Evolutionary conservation across 2,888 invertebrate species (phyloP), one percentile per base, ranked within the genome.

Genomic region (Hemaris fuciformis): DNA sequence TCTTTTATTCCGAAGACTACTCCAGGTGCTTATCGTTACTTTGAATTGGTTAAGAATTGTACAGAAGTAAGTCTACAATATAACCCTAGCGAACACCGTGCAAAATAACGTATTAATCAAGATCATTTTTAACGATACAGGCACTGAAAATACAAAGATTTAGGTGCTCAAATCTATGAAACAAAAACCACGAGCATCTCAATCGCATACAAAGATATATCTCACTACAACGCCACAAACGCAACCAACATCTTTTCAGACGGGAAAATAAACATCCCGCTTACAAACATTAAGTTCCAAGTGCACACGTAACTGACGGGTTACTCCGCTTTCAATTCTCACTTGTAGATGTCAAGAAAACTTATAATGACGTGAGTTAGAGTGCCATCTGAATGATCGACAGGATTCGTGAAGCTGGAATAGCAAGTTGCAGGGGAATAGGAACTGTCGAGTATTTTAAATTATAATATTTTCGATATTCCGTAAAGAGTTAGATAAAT

Each of bases 261-360:
- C 68, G 73, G 70, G 65, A 79, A 77, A 82, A 81, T 82, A 83
- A 83, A 84, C 81, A 78, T 75, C 74, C 71, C 62, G 67, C 80
- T 81, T 74, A 75, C 80, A 78, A 80, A 83, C 83, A 84, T 81
- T 80, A 80, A 79, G 78, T 83, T 80, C 79, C 79, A 76, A 83
- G 79, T 81, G 76, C 78, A 80, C 73, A 74, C 69, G 67, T 60
- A 60, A 67, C 59, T 61, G 59, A 60, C 61, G 31, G 45, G 65
- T 67, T 63, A 71, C 62, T 62, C 22, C 31, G 59, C 38, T 60
- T 59, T 57, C 13, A 15, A 43, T 45, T 61, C 46, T 48, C 60
- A 53, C 41, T 56, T 7, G 46, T 23, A 13, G 23, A 23, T 2
- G 46, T 45, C 22, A 13, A 10, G 5, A 38, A 8, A 53, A 53